phyloP scores from a whole-genome alignment of 1,140 invertebrate genomes.

The Aphidius ervi region DNA sequence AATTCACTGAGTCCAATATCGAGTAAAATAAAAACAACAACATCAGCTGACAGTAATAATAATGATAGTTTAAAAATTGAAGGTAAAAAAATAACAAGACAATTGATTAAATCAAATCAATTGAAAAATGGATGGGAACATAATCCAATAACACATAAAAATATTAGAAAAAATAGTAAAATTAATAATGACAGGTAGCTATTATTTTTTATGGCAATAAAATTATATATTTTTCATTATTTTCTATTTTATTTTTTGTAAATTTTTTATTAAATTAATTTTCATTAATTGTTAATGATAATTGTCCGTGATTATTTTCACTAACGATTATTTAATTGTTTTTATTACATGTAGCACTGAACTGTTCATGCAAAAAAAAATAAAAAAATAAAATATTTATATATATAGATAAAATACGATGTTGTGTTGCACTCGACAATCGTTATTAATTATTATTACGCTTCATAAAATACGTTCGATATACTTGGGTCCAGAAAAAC shows the following conservation, averaged over 20 bases:
- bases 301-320: too few species aligned
- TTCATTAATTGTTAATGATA: too few species aligned
- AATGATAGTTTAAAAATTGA: slow-evolving; percentile 20
- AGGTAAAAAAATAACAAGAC: slow-evolving; percentile 22
- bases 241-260: too few species aligned
- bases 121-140: slow-evolving; percentile 17
- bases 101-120: slow-evolving; percentile 18
- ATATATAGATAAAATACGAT: too few species aligned
- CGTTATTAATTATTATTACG: too few species aligned
- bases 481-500: not conserved
- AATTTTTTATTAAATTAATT: too few species aligned
- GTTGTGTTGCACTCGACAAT: too few species aligned
- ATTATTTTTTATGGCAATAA: slow-evolving; percentile 1
- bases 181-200: slow-evolving; percentile 11
- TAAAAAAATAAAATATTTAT: too few species aligned
- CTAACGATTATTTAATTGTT: too few species aligned
- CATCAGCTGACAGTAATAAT: slow-evolving; percentile 6
- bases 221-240: too few species aligned
- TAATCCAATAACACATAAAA: slow-evolving; percentile 15
- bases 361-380: too few species aligned
- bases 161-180: slow-evolving; percentile 15
- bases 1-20: slow-evolving; percentile 43
- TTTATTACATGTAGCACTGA: too few species aligned
- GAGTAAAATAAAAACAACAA: slow-evolving; percentile 18
- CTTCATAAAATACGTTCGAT: not conserved